phyloP scores from a whole-genome alignment of 2,888 invertebrate species.

The Agriotes lineatus region DNA sequence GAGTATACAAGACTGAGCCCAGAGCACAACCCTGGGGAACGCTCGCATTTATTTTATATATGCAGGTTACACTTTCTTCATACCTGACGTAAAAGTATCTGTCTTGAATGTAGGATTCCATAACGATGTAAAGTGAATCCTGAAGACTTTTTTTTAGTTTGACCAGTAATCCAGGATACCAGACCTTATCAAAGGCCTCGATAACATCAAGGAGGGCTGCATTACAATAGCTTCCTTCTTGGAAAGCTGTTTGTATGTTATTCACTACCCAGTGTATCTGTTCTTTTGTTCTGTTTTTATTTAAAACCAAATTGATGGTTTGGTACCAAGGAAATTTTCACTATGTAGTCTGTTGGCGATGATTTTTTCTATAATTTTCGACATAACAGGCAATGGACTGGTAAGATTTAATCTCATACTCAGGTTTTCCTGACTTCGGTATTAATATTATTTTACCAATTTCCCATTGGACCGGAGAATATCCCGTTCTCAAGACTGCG shows the following conservation, averaged over 20 bases:
- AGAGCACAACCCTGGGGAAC: constrained; percentile 14
- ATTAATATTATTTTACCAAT: constrained; percentile 12
- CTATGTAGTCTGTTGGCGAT: too few species aligned
- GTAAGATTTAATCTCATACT: too few species aligned
- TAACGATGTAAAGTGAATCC: too few species aligned
- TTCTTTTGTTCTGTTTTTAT: background rate
- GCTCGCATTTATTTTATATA: constrained; percentile 6
- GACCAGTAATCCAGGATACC: constrained; percentile 31
- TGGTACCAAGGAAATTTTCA: too few species aligned
- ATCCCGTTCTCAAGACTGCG: constrained; percentile 1
- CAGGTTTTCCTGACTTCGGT: background rate
- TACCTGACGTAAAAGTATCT: constrained; percentile 17
- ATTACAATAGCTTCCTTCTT: background rate
- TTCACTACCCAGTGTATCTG: constrained; percentile 1
- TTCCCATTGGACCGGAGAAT: background rate
- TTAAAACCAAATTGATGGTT: constrained; percentile 19
- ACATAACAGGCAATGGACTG: too few species aligned
- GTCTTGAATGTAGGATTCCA: too few species aligned
- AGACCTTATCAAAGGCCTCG: constrained; percentile 36
- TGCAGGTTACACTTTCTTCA: background rate
- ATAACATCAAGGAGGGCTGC: constrained; percentile 33
- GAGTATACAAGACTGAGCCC: too few species aligned
- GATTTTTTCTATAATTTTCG: too few species aligned
- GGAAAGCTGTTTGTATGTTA: constrained; percentile 11
- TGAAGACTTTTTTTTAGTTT: too few species aligned